Evolutionary conservation across 2,113 vertebrate genomes (phyloP), one percentile per base, ranked within the genome.

Genomic region (Lichenostomus cassidix): DNA sequence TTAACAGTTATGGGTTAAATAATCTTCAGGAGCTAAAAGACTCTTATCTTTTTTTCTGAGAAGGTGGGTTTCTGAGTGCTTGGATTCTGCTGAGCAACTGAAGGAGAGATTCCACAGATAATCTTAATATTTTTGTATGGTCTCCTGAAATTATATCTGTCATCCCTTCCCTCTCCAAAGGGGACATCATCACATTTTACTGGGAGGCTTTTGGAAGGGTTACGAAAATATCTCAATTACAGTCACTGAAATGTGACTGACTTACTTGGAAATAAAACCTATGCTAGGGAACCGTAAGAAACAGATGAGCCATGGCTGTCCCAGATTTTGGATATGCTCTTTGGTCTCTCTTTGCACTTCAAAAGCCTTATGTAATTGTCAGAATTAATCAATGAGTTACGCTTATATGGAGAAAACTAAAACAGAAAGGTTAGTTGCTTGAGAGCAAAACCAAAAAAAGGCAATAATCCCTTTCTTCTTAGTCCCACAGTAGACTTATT

Each of bases 361-460:
- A 92, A 88, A 94, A 92, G 80, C 53, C 35, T 93, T 86, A 67
- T 88, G 56, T 71, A 93, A 96, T 96, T 94, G 87, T 96, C 83
- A 65, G 90, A 96, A 87, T 87, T 83, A 83, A 95, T 96, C 95
- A 75, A 94, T 95, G 90, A 94, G 83, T 92, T 95, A 91, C 5
- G 28, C 65, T 1, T 78, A 25, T 47, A 56, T 64, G 78, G 62
- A 79, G 84, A 67, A 86, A 73, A 78, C 82, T 76, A 74, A 94
- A 88, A 6, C 82, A 90, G 87, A 94, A 85, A 95, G 79, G 52
- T 90, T 94, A 83, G 79, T 67, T 74, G 41, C 73, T 86, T 90
- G 82, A 91, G 39, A 92, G 63, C 27, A 83, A 93, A 91, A 77
- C 15, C 1, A 1, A 44, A 62, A 62, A 59, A 74, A 29, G 33